These are phyloP conservation scores for Melikaiella ostensackeni DNA, from an alignment of 2,888 invertebrate species.

Conservation along the genomic window DNA sequence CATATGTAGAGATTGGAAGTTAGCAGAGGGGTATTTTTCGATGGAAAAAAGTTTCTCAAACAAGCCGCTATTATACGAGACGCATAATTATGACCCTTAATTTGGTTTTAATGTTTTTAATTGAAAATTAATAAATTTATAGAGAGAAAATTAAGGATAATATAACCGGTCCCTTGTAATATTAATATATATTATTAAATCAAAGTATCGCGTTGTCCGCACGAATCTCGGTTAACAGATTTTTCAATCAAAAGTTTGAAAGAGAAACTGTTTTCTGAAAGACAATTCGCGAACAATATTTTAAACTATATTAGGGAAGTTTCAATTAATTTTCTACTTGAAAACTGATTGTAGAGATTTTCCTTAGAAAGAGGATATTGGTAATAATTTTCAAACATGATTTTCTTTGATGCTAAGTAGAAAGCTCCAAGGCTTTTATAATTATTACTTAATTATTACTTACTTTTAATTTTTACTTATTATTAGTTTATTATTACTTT, in stretches of 20 bases:
- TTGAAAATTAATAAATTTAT: no score
- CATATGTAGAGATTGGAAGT: not conserved
- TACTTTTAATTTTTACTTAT: no score
- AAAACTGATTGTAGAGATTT: no score
- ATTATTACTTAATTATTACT: not conserved
- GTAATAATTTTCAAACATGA: no score
- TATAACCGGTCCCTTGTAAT: not conserved
- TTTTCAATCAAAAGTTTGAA: not conserved
- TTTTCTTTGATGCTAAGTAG: no score
- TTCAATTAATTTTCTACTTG: no score
- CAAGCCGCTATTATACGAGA: not conserved
- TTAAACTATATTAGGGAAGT: not conserved
- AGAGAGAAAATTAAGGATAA: no score
- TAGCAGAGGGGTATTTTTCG: not conserved
- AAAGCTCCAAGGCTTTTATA: not conserved
- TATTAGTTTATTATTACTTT: not conserved
- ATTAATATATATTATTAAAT: no score
- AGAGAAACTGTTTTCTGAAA: not conserved
- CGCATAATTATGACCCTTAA: no score
- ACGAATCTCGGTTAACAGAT: constrained; percentile 51
- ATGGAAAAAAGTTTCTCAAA: not conserved
- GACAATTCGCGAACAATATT: not conserved
- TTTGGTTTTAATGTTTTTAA: no score
- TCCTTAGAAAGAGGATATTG: no score
- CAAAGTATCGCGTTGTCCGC: constrained; percentile 58